Percentiles rank a stretch among this genome's conserved stretches.
These are phyloP conservation scores for Rhombomys opimus DNA, from an alignment of 2,113 vertebrate genomes.

Conservation along the genomic window DNA sequence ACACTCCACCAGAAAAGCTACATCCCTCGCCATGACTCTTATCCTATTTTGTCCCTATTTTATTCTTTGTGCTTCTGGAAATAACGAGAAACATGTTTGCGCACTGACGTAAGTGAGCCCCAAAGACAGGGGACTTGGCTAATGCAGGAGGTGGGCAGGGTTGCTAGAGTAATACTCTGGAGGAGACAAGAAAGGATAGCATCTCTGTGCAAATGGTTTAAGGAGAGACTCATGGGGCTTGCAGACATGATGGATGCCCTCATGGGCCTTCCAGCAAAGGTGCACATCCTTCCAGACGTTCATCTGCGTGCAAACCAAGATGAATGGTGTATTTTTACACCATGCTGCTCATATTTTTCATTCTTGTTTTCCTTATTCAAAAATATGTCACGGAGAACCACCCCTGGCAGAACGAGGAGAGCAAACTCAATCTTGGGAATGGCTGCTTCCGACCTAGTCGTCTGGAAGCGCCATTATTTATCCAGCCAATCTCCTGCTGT, in stretches of 20 bases:
- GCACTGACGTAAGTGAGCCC: neutral
- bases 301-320: slow-evolving; percentile 1
- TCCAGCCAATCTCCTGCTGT: slow-evolving; percentile 49
- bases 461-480: slow-evolving; percentile 53
- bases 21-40: neutral
- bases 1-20: neutral
- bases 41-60: neutral
- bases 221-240: neutral
- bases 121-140: neutral
- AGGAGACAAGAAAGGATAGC: neutral
- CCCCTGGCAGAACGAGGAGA: neutral
- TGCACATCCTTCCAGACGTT: neutral
- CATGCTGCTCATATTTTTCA: slow-evolving; percentile 53
- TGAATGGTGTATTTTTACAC: neutral
- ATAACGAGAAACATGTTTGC: neutral
- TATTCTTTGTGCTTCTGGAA: neutral
- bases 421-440: slow-evolving; percentile 68
- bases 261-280: neutral
- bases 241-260: neutral
- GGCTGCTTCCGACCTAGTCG: slow-evolving; percentile 26
- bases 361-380: slow-evolving; percentile 58
- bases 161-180: neutral
- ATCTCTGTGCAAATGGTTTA: neutral
- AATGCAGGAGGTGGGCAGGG: neutral
- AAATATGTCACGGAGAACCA: slow-evolving; percentile 34